Evolutionary conservation across 2,888 invertebrate species (phyloP).

Genomic region (Aspidiotus destructor): DNA sequence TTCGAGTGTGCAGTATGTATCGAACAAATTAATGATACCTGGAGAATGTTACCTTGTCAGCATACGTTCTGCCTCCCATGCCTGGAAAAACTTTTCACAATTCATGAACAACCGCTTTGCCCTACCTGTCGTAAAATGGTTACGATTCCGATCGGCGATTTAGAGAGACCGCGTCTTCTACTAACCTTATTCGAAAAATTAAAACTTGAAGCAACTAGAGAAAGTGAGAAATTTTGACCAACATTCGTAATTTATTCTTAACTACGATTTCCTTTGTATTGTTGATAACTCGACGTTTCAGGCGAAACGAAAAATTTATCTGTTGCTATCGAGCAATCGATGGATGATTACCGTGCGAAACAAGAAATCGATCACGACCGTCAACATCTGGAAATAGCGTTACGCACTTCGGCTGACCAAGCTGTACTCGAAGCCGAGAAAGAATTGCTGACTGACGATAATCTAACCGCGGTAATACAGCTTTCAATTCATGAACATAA

Average conservation of each 20-base stretch:
- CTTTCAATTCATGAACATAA: too few species aligned
- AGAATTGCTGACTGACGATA: neutral
- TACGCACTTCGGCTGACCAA: neutral
- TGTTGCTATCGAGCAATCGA: neutral
- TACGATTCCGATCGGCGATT: neutral
- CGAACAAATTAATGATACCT: slow-evolving; percentile 14
- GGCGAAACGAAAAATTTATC: neutral
- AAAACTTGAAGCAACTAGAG: neutral
- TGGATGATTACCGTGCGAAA: neutral
- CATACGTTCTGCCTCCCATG: slow-evolving; percentile 13
- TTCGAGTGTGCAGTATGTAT: slow-evolving; percentile 24
- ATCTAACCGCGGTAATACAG: too few species aligned
- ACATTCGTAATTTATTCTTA: neutral
- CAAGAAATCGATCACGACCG: neutral
- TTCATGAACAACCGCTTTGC: slow-evolving; percentile 3
- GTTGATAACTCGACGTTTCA: neutral
- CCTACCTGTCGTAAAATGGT: slow-evolving; percentile 8
- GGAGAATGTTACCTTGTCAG: slow-evolving; percentile 26
- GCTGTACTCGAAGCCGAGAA: neutral
- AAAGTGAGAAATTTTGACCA: neutral
- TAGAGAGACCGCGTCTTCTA: neutral
- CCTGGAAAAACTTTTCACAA: neutral
- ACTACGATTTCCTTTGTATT: neutral
- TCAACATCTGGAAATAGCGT: neutral
- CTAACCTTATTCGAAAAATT: neutral